A percentile compares a stretch with the other conserved stretches of the same genome.
phyloP scores from a whole-genome alignment of 2,113 vertebrate species.

The Apteryx mantelli region DNA sequence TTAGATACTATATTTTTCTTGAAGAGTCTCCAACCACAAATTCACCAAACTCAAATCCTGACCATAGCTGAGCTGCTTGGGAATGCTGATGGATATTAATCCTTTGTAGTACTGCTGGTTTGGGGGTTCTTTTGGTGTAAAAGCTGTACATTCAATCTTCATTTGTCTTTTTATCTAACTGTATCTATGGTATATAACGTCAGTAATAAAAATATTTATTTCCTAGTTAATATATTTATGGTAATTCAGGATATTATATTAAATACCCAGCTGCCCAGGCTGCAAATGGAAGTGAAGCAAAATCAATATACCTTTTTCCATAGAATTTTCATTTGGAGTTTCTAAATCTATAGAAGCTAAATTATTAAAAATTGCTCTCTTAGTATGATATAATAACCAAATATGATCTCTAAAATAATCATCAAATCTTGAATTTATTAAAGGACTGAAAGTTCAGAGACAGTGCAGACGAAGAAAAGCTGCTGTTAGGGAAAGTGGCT shows the following conservation, averaged over 20 bases:
- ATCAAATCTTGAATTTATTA: slow-evolving; percentile 63
- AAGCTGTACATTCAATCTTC: background rate
- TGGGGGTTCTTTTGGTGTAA: background rate
- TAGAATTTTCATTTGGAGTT: background rate
- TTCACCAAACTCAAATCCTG: background rate
- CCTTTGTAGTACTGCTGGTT: background rate
- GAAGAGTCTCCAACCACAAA: background rate
- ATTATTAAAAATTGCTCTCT: background rate
- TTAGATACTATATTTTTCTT: background rate
- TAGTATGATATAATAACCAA: background rate
- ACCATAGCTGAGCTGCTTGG: background rate
- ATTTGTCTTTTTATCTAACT: background rate
- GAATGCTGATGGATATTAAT: background rate
- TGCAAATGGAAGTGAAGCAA: background rate
- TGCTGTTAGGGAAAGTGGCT: slow-evolving; percentile 9
- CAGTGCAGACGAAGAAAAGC: slow-evolving; percentile 42
- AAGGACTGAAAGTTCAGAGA: slow-evolving; percentile 65
- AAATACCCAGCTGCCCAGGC: background rate
- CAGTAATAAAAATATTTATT: background rate
- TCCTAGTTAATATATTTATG: background rate
- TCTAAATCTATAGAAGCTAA: background rate
- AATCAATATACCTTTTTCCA: background rate
- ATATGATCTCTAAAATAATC: slow-evolving; percentile 6
- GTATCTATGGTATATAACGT: background rate
- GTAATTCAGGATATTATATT: background rate